phyloP scores from a whole-genome alignment of 2,113 vertebrate species.

The Nibea albiflora region DNA sequence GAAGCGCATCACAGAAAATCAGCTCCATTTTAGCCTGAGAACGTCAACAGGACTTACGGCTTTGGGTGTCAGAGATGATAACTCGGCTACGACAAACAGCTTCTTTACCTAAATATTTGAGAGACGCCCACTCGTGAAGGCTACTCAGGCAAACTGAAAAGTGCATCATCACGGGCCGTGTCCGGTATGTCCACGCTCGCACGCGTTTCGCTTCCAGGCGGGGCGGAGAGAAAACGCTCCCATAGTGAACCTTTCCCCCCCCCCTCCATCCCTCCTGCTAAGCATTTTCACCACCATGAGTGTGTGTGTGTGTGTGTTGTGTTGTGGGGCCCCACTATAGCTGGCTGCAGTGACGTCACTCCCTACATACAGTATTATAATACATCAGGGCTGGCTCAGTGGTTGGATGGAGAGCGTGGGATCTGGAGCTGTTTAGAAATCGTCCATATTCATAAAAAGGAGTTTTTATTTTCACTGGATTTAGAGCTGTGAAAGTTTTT shows the following conservation, averaged over 20 bases:
- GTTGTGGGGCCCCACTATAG: slow-evolving; percentile 56
- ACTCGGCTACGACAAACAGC: background rate
- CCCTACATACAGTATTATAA: slow-evolving; percentile 45
- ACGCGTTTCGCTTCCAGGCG: slow-evolving; percentile 11
- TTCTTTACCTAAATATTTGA: background rate
- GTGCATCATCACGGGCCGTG: background rate
- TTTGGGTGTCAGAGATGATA: background rate
- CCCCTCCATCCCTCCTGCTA: slow-evolving; percentile 50
- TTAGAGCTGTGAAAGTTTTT: background rate
- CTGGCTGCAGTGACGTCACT: slow-evolving; percentile 61
- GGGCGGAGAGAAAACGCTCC: slow-evolving; percentile 28
- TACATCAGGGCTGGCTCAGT: slow-evolving; percentile 37
- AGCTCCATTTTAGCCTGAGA: slow-evolving; percentile 51
- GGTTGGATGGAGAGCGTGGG: slow-evolving; percentile 15
- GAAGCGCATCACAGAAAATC: slow-evolving; percentile 44
- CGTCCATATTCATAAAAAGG: background rate
- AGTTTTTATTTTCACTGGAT: slow-evolving; percentile 10
- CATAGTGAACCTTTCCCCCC: slow-evolving; percentile 17
- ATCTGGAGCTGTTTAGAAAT: slow-evolving; percentile 28
- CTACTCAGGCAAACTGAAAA: background rate
- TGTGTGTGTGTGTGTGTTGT: slow-evolving; percentile 43
- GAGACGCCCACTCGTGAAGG: background rate
- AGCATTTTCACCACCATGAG: slow-evolving; percentile 35
- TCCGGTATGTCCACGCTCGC: background rate
- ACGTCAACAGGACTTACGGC: slow-evolving; percentile 39